phyloP scores from a whole-genome alignment of 2,113 vertebrate species.

The Paratilapia polleni region DNA sequence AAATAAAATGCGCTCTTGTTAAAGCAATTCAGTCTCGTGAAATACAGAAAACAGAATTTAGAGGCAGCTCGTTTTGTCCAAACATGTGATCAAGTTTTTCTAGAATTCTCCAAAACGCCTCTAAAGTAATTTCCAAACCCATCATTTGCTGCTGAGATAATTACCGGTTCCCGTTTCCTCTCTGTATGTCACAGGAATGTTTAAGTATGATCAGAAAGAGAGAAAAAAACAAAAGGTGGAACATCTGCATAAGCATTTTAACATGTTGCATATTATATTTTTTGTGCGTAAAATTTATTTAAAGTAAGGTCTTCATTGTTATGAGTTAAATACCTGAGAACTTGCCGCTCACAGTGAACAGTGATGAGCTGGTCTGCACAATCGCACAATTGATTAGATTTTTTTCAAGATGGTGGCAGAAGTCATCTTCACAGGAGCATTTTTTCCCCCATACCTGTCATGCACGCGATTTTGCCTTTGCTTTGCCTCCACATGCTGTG shows the following conservation, averaged over 20 bases:
- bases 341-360: slow-evolving; percentile 4
- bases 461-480: background rate
- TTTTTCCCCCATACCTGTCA: background rate
- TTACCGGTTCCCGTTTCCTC: slow-evolving; percentile 57
- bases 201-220: slow-evolving; percentile 34
- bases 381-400: slow-evolving; percentile 44
- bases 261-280: background rate
- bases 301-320: background rate
- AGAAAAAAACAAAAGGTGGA: background rate
- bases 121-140: slow-evolving; percentile 60
- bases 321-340: slow-evolving; percentile 53
- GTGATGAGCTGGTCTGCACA: slow-evolving; percentile 28
- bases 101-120: slow-evolving; percentile 26
- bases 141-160: slow-evolving; percentile 67
- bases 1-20: background rate
- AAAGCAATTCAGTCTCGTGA: background rate
- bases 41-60: background rate
- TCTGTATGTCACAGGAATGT: slow-evolving; percentile 59
- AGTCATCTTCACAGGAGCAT: slow-evolving; percentile 21
- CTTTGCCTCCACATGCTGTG: slow-evolving; percentile 40
- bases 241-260: slow-evolving; percentile 31
- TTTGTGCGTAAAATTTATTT: background rate
- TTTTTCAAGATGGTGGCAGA: slow-evolving; percentile 26
- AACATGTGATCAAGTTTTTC: slow-evolving; percentile 13
- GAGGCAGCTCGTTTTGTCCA: background rate